phyloP scores from a whole-genome alignment of 2,888 invertebrate genomes.

The Pristionchus fissidentatus region DNA sequence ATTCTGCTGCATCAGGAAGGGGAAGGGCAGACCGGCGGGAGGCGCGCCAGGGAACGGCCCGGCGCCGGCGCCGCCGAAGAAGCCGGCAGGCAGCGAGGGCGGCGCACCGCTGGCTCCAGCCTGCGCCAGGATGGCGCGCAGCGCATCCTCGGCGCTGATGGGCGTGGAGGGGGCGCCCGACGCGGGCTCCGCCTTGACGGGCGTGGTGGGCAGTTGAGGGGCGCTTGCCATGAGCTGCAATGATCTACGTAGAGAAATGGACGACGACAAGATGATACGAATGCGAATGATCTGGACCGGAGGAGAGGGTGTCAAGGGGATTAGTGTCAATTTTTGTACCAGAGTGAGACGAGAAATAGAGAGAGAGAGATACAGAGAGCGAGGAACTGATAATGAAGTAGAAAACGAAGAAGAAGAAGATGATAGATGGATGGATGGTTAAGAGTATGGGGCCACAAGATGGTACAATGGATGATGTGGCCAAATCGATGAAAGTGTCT shows the following conservation, averaged over 20 bases:
- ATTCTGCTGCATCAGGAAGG: conserved; percentile 39
- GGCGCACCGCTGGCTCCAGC: background rate
- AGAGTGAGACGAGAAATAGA: no score
- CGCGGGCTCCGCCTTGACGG: background rate
- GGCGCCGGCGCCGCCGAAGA: background rate
- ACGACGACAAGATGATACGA: background rate
- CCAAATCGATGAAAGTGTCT: background rate
- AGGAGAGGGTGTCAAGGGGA: conserved; percentile 27
- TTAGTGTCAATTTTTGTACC: conserved; percentile 46
- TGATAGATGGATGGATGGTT: conserved; percentile 18
- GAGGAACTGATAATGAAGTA: conserved; percentile 31
- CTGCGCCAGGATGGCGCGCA: background rate
- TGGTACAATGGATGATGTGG: background rate
- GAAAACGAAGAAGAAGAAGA: background rate
- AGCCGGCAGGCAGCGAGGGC: conserved; percentile 11
- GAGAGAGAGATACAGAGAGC: conserved; percentile 3
- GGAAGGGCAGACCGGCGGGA: conserved; percentile 39
- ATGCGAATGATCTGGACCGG: background rate
- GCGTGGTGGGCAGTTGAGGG: conserved; percentile 29
- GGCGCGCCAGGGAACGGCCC: background rate
- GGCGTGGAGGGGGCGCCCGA: background rate
- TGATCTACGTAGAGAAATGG: background rate
- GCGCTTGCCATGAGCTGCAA: conserved; percentile 27
- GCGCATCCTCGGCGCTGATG: background rate
- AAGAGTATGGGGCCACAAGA: background rate